Evolutionary conservation across 1,140 invertebrate species (phyloP), one percentile per base, ranked within the genome.

Genomic region (Nasonia vitripennis): DNA sequence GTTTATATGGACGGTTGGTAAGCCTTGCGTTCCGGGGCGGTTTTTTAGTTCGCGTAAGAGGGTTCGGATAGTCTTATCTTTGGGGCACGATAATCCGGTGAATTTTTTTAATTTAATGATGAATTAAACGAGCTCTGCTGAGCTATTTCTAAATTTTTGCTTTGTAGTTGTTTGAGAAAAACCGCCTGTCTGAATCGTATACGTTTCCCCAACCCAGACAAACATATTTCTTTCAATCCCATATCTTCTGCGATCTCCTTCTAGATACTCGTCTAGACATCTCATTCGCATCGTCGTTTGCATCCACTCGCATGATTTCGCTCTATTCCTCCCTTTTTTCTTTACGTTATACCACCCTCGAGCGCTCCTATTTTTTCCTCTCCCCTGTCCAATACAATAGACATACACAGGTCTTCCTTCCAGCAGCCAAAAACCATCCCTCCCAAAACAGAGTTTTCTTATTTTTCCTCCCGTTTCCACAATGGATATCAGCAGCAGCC

Each of bases 1-100:
- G 80, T 81, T 81, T 81, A 73, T 81, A 23, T 37, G 62, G 37
- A 31, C 31, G 62, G 34, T 27, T 14, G 11, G 14, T 9, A 23
- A 80, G 37, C 55, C 55, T 80, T 31, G n/a, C 31, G 31, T 6
- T 14, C 0, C 34, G 78, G n/a, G 41, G 10, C 27, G 27, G 9
- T 62, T 62, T 62, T 62, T 55, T 14, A 55, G 51, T 55, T 55
- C n/a, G 5, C 55, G 6, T 20, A 62, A 17, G 55, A 17, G 48
- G 55, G 55, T n/a, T 62, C 7, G 55, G 17, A 9, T 51, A 5
- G 10, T 17, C 51, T 55, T 55, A 55, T 20, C 5, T 6, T 14
- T 55, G 0, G 51, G 51, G 14, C 17, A 17, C 2, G 14, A 17
- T 17, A 55, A 55, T 55, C 51, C 17, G 51, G 17, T 55, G 51